These are phyloP conservation scores for Mya arenaria DNA, from an alignment of 1,140 invertebrate genomes.

Conservation along the genomic window DNA sequence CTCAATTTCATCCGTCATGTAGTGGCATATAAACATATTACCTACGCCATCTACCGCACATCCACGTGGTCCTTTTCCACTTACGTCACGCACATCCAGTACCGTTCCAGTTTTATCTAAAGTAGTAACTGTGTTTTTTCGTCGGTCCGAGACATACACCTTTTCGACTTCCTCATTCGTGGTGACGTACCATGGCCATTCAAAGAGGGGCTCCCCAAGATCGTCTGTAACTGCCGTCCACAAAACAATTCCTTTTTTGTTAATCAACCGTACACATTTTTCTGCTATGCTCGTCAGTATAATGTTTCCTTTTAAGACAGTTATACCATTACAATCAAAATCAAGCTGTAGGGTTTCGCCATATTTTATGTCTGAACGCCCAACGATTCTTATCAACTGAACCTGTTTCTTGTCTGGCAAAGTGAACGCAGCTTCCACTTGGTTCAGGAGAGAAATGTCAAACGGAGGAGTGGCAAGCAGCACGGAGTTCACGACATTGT, in stretches of 20 bases:
- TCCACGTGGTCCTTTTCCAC: constrained; percentile 35
- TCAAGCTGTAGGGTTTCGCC: constrained; percentile 8
- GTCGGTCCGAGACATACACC: constrained; percentile 39
- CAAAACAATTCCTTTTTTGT: neutral
- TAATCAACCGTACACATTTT: constrained; percentile 3
- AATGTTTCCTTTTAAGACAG: constrained; percentile 2
- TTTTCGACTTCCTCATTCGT: neutral
- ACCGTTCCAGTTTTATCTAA: neutral
- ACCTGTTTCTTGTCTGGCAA: constrained; percentile 38
- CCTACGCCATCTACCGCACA: neutral
- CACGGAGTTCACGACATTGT: neutral
- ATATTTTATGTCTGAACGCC: constrained; percentile 20
- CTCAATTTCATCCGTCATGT: constrained; percentile 42
- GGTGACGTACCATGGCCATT: constrained; percentile 49
- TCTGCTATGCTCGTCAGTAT: constrained; percentile 32
- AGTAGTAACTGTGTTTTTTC: constrained; percentile 36
- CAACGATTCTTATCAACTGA: constrained; percentile 29
- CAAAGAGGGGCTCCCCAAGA: constrained; percentile 24
- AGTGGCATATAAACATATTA: constrained; percentile 27
- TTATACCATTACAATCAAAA: constrained; percentile 40
- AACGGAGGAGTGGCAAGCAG: constrained; percentile 24
- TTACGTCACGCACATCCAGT: neutral
- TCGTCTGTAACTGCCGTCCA: constrained; percentile 12
- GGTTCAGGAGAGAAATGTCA: constrained; percentile 34
- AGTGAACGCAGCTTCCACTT: constrained; percentile 10